Percentiles rank a stretch among this genome's conserved stretches.
These are phyloP conservation scores for Peromyscus polionotus DNA, from an alignment of 2,113 vertebrate genomes.

Conservation along the genomic window DNA sequence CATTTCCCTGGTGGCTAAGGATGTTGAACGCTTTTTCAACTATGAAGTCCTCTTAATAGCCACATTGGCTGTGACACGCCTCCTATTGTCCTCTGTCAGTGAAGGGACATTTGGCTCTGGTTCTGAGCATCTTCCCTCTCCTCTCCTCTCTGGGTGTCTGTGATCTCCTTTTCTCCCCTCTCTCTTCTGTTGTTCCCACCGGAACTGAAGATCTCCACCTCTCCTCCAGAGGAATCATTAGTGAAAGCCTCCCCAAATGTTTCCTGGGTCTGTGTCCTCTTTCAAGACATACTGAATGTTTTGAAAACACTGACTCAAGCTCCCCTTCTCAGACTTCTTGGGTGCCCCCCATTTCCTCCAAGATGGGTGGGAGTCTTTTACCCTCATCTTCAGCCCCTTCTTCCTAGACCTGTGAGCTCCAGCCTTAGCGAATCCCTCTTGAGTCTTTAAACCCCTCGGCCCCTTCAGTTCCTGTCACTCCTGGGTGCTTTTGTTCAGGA, in stretches of 20 bases:
- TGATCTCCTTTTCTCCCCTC: neutral
- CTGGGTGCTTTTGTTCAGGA: neutral
- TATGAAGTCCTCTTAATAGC: neutral
- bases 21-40: neutral
- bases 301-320: neutral
- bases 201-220: neutral
- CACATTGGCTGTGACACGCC: neutral
- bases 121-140: neutral
- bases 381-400: neutral
- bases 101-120: neutral
- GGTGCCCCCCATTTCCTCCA: neutral
- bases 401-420: neutral
- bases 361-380: neutral
- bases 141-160: neutral
- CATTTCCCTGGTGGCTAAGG: neutral
- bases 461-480: neutral
- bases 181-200: too few species aligned
- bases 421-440: neutral
- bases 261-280: neutral
- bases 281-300: neutral
- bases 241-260: neutral
- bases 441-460: neutral
- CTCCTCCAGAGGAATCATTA: constrained; percentile 19
- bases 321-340: neutral
- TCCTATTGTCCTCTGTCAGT: neutral